Evolutionary conservation across 2,888 invertebrate genomes (phyloP).

Genomic region (Adela reaumurella): DNA sequence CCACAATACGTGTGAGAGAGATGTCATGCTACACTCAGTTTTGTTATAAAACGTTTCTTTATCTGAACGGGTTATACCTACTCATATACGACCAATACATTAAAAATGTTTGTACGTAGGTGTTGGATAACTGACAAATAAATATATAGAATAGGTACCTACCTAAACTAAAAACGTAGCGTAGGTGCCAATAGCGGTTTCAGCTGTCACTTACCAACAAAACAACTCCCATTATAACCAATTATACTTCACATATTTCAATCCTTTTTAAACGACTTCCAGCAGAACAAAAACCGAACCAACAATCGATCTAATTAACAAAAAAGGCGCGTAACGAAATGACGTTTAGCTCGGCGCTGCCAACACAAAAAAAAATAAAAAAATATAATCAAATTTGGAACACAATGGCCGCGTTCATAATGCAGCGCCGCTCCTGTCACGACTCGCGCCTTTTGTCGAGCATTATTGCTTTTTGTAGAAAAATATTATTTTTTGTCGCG

Average conservation of each 20-base stretch:
- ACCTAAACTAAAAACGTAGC: too few relatives aligned
- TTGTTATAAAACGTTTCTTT: too few relatives aligned
- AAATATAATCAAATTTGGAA: conserved; percentile 39
- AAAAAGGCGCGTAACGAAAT: conserved; percentile 46
- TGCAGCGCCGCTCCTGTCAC: conserved; percentile 30
- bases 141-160: too few relatives aligned
- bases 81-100: too few relatives aligned
- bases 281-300: conserved; percentile 20
- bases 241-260: conserved; percentile 45
- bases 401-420: conserved; percentile 46
- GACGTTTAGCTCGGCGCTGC: conserved; percentile 32
- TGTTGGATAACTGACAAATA: too few relatives aligned
- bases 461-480: conserved; percentile 5
- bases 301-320: conserved; percentile 50
- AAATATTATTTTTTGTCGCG: conserved; percentile 1
- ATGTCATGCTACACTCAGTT: too few relatives aligned
- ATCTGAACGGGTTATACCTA: too few relatives aligned
- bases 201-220: conserved; percentile 32
- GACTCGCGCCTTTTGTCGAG: conserved; percentile 36
- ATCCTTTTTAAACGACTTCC: conserved; percentile 33
- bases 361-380: conserved; percentile 38
- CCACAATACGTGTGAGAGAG: too few relatives aligned
- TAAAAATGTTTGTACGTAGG: too few relatives aligned
- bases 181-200: not conserved
- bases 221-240: conserved; percentile 51